Evolutionary conservation across 2,797 vertebrate species (phyloP), one percentile per base, ranked within the genome.

Genomic region (Mus spretus): DNA sequence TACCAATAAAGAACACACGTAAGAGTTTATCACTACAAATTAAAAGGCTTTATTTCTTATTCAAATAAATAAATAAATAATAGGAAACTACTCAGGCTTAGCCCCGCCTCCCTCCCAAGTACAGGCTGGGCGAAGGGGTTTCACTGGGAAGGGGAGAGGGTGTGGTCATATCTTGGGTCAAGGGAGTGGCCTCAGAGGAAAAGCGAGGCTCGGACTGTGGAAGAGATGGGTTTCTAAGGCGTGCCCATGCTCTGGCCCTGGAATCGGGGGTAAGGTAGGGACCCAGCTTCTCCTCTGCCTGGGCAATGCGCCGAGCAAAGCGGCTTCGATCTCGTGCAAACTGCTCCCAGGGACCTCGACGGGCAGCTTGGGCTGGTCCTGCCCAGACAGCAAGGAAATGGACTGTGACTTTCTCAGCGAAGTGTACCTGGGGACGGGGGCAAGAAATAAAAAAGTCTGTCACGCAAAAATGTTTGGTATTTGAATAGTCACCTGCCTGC

Each of bases 281-380:
- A 19, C 96, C 95, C 74, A 98, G 96, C 12, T 82, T n/a, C 28
- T 96, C 88, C 79, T 97, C 93, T 0, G 96, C 90, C 7, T 89
- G 97, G 7, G 97, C 72, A 4, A 98, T 98, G 15, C 98, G 98
- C 7, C 96, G 97, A 20, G 93, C 89, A 0, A 98, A 98, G 28
- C 98, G 98, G 55, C 97, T 91, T 0, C 98, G 98, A 63, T 98
- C 98, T 1, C 98, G 97, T 7, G 98, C 98, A 0, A 97, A 24
- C 94, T 98, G 97, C 22, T 98, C 98, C 98, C 98, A 98, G 3
- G 98, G 98, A 6, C 98, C 98, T 10, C 70, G 95, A 31, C 98
- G 98, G 47, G 98, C 98, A 0, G 98, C 97, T 61, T 94, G 97
- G 89, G 98, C 97, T 0, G 98, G 98, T 9, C 98, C 98, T 8